Evolutionary conservation across 2,797 vertebrate genomes (phyloP), one percentile per base, ranked within the genome.

Genomic region (Microctenopoma steveboyesi): DNA sequence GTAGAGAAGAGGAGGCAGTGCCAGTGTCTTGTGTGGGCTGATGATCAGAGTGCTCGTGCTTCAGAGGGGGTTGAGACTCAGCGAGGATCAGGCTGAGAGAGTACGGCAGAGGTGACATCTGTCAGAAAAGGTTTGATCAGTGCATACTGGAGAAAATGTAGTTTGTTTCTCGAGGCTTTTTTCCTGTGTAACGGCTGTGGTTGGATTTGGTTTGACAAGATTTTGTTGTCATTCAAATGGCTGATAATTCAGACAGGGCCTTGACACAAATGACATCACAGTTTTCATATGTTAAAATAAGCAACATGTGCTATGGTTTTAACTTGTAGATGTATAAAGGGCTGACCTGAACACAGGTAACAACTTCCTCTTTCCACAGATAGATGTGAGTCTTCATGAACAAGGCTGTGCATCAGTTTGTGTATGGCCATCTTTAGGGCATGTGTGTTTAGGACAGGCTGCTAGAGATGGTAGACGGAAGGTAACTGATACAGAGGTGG

Each of bases 301-400:
- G 48, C 47, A n/a, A 18, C 5, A 64, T 61, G 45, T 18, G 7
- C 16, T 18, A 3, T n/a, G 45, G n/a, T 46, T 18, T 60, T 7
- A 55, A 69, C 30, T 35, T 61, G 53, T 51, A 49, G 50, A 66
- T 62, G 39, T 40, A 46, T 27, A 48, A 57, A 64, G 27, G 35
- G 28, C 57, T 78, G 68, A 83, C 83, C 71, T 77, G 42, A 64
- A 69, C 61, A 54, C 60, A 72, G 81, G 76, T 77, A 82, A 85
- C 71, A 72, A 81, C 81, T 75, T 86, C 83, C 83, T 83, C 78
- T 71, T 74, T 79, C 79, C 70, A 65, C 16, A 66, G 56, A 72
- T 50, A 15, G 55, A 79, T 67, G 47, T 85, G 83, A 89, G 76
- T 88, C 83, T 86, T 76, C 64, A 25, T 61, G 22, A 59, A 66